Evolutionary conservation across 2,888 invertebrate genomes (phyloP), one percentile per base, ranked within the genome.

Genomic region (Caenorhabditis parvicauda): DNA sequence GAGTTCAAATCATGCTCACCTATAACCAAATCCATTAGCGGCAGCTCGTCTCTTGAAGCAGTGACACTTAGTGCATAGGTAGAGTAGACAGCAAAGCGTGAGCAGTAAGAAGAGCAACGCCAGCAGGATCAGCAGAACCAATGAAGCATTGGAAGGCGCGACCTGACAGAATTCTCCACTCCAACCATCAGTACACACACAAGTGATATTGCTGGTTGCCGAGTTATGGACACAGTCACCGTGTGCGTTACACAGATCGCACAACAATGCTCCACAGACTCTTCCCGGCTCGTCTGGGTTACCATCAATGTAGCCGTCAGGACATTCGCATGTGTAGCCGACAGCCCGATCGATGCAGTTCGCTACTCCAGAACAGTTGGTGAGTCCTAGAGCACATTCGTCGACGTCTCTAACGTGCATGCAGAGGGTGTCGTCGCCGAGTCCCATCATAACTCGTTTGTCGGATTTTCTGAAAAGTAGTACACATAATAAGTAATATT

Each of bases 301-400:
- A 54, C 79, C 59, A 54, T 79, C 79, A 22, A 76, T 61, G 57
- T 72, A 79, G 17, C 78, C 81, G 24, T 67, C 67, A 6, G 81
- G 81, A 45, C 81, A 81, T 17, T 59, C 51, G 53, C 81, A 81
- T 2, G 68, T 64, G 62, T 81, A 81, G 24, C 81, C 80, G 44
- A 75, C 57, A 2, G 68, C 68, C 27, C 72, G 61, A 46, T 81
- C 79, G 35, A 70, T 74, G 60, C 81, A 81, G 17, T 72, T 69
- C 24, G 81, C 81, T 19, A 81, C 77, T 56, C 70, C 74, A 2
- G 78, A 76, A 60, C 81, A 81, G 55, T 81, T 79, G 44, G 76
- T 78, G 44, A 81, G 61, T 22, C 80, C 81, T 6, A 81, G 72
- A 9, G 74, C 74, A 55, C 81, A 81, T 52, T 80, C 81, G 57